Evolutionary conservation across 1,140 invertebrate species (phyloP).

Genomic region (Teleopsis dalmanni): DNA sequence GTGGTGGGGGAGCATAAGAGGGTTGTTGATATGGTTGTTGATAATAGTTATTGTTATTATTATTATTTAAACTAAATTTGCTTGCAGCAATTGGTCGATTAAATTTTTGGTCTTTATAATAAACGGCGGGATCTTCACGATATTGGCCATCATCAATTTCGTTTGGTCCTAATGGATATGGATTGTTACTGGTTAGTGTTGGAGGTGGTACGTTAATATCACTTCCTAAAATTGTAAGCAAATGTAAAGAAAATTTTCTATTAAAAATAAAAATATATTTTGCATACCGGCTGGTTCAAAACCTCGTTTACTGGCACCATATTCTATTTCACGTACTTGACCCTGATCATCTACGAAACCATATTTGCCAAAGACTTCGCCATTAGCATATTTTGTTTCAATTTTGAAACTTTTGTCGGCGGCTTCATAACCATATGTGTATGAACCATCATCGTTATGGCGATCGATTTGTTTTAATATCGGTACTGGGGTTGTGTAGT

Average conservation of each 20-base stretch:
- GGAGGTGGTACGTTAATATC: conserved; percentile 75
- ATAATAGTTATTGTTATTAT: conserved; percentile 23
- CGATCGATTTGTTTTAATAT: conserved; percentile 81
- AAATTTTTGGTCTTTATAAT: conserved; percentile 65
- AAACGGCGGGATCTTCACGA: conserved; percentile 69
- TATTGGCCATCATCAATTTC: conserved; percentile 75
- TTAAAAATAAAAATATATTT: not conserved
- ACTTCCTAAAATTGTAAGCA: conserved; percentile 48
- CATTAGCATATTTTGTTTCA: conserved; percentile 75
- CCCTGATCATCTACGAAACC: conserved; percentile 70
- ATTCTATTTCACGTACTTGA: conserved; percentile 73
- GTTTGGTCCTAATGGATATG: conserved; percentile 53
- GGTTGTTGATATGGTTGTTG: conserved; percentile 24
- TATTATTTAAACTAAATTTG: conserved; percentile 33
- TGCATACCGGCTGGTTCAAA: conserved; percentile 72
- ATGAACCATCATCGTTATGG: conserved; percentile 79
- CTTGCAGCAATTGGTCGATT: conserved; percentile 47
- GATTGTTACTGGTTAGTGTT: conserved; percentile 49
- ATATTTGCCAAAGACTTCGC: conserved; percentile 65
- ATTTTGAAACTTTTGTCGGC: conserved; percentile 89
- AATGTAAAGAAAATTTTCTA: not conserved
- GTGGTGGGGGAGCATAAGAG: conserved; percentile 39
- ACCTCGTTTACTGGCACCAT: conserved; percentile 77
- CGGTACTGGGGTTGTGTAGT: conserved; percentile 60
- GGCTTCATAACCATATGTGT: conserved; percentile 81